Base-by-base conservation (phyloP, 2,113 vertebrate species). In the Ameiurus melas region DNA sequence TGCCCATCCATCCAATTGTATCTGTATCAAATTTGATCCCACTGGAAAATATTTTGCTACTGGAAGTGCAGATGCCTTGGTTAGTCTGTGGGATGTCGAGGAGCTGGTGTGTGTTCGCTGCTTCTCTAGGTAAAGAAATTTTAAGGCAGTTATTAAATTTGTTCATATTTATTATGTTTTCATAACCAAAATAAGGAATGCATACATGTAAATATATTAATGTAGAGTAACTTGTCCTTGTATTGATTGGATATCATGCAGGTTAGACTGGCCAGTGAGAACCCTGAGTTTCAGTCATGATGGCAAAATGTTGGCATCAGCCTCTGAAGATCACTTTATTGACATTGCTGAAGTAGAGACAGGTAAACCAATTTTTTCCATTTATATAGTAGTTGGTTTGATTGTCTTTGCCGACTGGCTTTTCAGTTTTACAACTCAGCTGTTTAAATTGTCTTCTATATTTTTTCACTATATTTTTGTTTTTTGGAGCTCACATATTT, bases 1-100 rank as follows among this genome's bases (percentile, higher is more conserved):
- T 0, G 98, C 98, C 39, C 98, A 99, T 84, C 98, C 98, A 8
- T 99, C 98, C 83, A 99, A 99, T 94, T 99, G 98, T 93, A 99
- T 99, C 94, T 99, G 98, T 85, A 99, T 99, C 94, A 99, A 99
- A 94, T 99, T 99, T 0, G 98, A 99, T 91, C 98, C 98, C 80
- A 99, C 94, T 6, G 98, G 98, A 47, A 99, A 98, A 89, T 99
- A 99, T 92, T 99, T 99, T 85, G 98, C 98, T 85, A 99, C 97
- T 0, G 98, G 98, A 90, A 99, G 98, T 36, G 98, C 98, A 0
- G 98, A 99, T 0, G 98, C 98, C 0, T 92, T 99, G 33, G 98
- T 99, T 90, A 99, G 98, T 92, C 97, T 99, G 86, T 99, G 98
- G 98, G 95, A 98, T 3, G 97, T 99, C 85, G 97, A 99, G 43